Evolutionary conservation across 2,113 vertebrate species (phyloP).

Genomic region (Struthio camelus): DNA sequence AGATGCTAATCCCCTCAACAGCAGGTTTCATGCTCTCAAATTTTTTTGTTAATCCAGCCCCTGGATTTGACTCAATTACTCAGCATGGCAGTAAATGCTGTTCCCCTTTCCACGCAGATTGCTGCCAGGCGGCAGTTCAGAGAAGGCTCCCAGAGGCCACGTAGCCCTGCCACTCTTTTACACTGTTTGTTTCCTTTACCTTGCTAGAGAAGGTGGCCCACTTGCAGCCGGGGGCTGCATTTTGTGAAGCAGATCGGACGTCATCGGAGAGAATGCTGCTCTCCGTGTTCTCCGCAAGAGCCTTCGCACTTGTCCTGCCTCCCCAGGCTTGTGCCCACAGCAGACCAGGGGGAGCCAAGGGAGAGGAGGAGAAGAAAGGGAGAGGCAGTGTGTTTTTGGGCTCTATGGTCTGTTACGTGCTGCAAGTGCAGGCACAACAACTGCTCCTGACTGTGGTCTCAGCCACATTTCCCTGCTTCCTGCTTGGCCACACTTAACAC

Average conservation of each 20-base stretch:
- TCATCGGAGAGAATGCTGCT: background rate
- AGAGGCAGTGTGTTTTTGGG: background rate
- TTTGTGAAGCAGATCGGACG: background rate
- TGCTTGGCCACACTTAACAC: background rate
- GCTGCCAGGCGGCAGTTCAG: background rate
- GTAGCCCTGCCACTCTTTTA: background rate
- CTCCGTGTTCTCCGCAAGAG: background rate
- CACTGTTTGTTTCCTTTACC: background rate
- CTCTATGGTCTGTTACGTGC: background rate
- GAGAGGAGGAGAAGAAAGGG: too few species aligned
- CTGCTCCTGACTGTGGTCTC: background rate
- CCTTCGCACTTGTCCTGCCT: background rate
- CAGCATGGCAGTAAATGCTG: background rate
- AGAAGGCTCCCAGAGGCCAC: background rate
- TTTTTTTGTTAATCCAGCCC: background rate
- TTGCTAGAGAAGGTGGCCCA: background rate
- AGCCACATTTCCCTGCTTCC: background rate
- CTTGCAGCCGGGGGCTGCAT: background rate
- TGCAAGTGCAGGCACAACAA: background rate
- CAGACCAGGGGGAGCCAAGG: too few species aligned
- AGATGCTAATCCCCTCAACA: background rate
- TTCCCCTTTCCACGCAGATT: background rate
- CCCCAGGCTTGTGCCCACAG: too few species aligned
- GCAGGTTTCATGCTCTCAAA: background rate
- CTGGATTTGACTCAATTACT: background rate